These are phyloP conservation scores for Xiphias gladius DNA, from an alignment of 2,113 vertebrate species.

Conservation along the genomic window DNA sequence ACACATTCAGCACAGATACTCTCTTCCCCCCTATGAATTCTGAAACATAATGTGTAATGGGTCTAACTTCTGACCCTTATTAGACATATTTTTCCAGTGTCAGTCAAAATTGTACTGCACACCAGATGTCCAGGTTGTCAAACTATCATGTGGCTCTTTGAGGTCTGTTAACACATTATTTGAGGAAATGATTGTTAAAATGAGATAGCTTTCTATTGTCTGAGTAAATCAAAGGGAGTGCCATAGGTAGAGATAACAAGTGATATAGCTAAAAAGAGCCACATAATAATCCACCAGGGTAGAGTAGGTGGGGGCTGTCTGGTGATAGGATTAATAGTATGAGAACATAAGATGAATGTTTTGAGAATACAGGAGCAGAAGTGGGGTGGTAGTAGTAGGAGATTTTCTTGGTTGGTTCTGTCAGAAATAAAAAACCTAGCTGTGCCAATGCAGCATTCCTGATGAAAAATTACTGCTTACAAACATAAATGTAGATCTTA, in stretches of 20 bases:
- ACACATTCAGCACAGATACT: background rate
- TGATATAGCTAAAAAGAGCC: slow-evolving; percentile 9
- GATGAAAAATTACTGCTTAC: slow-evolving; percentile 42
- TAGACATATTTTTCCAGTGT: slow-evolving; percentile 3
- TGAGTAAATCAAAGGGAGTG: slow-evolving; percentile 21
- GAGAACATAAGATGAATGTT: background rate
- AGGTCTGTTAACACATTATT: slow-evolving; percentile 4
- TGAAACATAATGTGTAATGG: slow-evolving; percentile 30
- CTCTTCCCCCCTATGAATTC: slow-evolving; percentile 45
- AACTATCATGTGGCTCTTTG: background rate
- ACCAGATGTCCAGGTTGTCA: slow-evolving; percentile 4
- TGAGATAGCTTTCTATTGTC: background rate
- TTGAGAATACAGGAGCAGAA: background rate
- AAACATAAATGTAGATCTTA: slow-evolving; percentile 52
- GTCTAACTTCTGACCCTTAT: background rate
- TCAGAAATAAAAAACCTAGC: slow-evolving; percentile 3
- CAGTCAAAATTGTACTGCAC: background rate
- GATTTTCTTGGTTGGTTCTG: slow-evolving; percentile 11
- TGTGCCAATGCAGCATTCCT: slow-evolving; percentile 30
- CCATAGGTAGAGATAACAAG: slow-evolving; percentile 16
- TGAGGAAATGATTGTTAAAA: background rate
- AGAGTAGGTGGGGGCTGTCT: background rate
- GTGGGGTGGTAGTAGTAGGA: background rate
- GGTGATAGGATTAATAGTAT: background rate
- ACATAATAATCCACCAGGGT: background rate